Conservation (phyloP, 1,140 invertebrate genomes). For the Hylyphantes graminicola region DNA sequence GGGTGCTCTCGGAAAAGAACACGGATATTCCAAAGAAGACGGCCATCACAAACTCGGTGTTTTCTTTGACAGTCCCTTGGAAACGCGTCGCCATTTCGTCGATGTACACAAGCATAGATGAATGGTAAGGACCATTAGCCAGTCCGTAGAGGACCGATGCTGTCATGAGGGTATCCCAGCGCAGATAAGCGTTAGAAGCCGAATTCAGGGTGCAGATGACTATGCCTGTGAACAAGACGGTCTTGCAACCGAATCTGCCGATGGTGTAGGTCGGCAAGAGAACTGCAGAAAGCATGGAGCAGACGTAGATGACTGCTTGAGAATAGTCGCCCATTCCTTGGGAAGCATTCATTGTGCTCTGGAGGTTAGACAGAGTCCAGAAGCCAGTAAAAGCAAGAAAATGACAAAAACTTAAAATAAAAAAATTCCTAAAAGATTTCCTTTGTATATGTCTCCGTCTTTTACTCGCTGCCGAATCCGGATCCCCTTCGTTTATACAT, state of each 20-base stretch:
- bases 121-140: constrained; percentile 71
- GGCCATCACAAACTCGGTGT: constrained; percentile 18
- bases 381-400: constrained; percentile 44
- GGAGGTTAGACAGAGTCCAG: constrained; percentile 30
- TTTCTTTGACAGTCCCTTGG: background rate
- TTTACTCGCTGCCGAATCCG: background rate
- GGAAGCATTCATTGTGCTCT: constrained; percentile 36
- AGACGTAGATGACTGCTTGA: constrained; percentile 5
- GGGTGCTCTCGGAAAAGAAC: constrained; percentile 19
- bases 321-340: constrained; percentile 13
- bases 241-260: constrained; percentile 67
- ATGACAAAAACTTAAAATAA: constrained; percentile 8
- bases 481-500: background rate
- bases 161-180: constrained; percentile 65
- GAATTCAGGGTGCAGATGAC: constrained; percentile 67
- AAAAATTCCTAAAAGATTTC: background rate
- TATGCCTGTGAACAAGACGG: constrained; percentile 67
- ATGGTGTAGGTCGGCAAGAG: constrained; percentile 50
- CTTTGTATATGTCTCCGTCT: background rate
- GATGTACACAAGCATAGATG: constrained; percentile 71
- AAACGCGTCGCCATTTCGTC: constrained; percentile 67
- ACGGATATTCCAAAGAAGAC: constrained; percentile 25
- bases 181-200: constrained; percentile 67
- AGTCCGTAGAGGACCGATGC: constrained; percentile 68
- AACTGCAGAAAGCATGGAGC: constrained; percentile 15